Evolutionary conservation across 2,888 invertebrate genomes (phyloP).

Genomic region (Brachyopa scutellaris): DNA sequence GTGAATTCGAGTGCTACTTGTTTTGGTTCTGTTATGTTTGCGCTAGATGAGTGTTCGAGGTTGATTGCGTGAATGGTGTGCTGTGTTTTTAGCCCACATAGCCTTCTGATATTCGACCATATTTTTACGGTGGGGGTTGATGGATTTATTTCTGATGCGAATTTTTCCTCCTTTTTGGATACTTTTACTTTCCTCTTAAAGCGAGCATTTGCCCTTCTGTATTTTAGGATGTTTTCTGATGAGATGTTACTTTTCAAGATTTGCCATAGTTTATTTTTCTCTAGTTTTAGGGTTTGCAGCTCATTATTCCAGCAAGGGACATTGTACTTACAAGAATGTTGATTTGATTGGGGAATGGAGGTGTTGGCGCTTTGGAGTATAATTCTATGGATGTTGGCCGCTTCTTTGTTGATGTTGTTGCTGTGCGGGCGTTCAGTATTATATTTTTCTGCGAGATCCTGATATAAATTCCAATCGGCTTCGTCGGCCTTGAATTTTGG

Average conservation of each 20-base stretch:
- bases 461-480: conserved; percentile 11
- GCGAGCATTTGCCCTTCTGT: neutral
- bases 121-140: neutral
- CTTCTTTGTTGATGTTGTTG: conserved; percentile 49
- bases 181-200: too few relatives aligned
- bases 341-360: conserved; percentile 37
- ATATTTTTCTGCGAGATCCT: neutral
- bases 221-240: conserved; percentile 26
- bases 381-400: conserved; percentile 42
- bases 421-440: neutral
- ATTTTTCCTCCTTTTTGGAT: neutral
- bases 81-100: neutral
- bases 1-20: neutral
- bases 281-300: conserved; percentile 14
- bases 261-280: conserved; percentile 35
- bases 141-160: neutral
- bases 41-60: neutral
- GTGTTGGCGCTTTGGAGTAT: conserved; percentile 37
- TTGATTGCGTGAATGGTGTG: neutral
- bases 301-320: conserved; percentile 45
- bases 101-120: neutral
- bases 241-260: conserved; percentile 35
- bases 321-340: neutral
- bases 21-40: neutral
- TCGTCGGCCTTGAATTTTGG: conserved; percentile 10